Evolutionary conservation across 2,888 invertebrate genomes (phyloP).

Genomic region (Rhopalosiphum nymphaeae): DNA sequence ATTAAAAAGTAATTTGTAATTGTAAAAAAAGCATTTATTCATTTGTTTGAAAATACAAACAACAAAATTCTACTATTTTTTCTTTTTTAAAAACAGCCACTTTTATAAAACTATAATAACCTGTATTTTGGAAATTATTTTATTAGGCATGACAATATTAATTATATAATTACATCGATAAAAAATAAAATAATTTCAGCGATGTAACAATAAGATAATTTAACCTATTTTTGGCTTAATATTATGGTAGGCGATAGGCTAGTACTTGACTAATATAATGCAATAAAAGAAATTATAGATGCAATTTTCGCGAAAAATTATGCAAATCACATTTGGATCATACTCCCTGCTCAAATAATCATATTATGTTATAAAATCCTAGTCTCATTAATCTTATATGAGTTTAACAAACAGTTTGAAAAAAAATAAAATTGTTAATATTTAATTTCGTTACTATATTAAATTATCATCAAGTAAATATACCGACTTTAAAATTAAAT

Average conservation of each 20-base stretch:
- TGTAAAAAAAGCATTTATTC: too few species aligned
- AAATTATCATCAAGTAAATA: too few species aligned
- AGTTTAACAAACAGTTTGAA: too few species aligned
- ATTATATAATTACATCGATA: neutral
- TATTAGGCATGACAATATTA: neutral
- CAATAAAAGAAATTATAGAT: neutral
- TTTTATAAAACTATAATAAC: neutral
- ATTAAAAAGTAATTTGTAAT: too few species aligned
- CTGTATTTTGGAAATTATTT: neutral
- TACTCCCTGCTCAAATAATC: too few species aligned
- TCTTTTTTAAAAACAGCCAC: neutral
- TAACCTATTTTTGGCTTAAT: neutral
- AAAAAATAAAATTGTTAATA: too few species aligned
- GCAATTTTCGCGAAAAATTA: neutral
- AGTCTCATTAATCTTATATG: neutral
- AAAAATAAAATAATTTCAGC: neutral
- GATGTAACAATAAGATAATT: neutral
- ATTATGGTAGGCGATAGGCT: neutral
- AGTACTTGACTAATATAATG: neutral
- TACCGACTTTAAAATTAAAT: neutral
- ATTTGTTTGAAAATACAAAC: too few species aligned
- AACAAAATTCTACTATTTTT: neutral
- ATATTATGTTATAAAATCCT: neutral
- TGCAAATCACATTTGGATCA: too few species aligned
- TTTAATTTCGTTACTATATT: too few species aligned